Evolutionary conservation across 2,797 vertebrate species (phyloP).

Genomic region (Erethizon dorsatum): DNA sequence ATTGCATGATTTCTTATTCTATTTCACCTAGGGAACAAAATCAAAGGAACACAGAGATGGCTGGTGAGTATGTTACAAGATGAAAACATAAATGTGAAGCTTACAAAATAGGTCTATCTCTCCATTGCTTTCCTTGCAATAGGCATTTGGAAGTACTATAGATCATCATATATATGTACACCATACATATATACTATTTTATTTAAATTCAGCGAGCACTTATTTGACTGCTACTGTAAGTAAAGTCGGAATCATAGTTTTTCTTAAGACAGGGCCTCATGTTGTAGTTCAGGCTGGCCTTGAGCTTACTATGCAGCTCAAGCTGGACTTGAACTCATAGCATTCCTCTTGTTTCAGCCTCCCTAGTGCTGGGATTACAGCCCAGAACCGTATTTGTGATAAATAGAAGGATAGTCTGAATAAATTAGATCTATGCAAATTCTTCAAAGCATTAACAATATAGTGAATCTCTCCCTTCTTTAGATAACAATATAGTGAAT

Average conservation of each 20-base stretch:
- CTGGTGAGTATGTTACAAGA: neutral
- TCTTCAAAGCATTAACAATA: neutral
- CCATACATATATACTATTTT: neutral
- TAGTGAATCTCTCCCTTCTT: neutral
- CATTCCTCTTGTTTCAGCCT: neutral
- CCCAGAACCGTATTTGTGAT: neutral
- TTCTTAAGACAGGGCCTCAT: neutral
- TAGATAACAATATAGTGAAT: neutral
- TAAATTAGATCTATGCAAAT: constrained; percentile 19
- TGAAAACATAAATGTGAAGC: neutral
- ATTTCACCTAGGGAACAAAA: neutral
- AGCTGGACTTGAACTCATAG: neutral
- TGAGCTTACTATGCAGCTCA: neutral
- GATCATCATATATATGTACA: neutral
- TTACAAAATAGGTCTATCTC: neutral
- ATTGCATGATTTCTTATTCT: neutral
- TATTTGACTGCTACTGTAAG: neutral
- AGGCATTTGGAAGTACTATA: neutral
- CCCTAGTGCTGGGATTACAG: neutral
- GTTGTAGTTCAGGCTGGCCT: neutral
- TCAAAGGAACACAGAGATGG: neutral
- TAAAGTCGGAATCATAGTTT: neutral
- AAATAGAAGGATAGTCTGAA: neutral
- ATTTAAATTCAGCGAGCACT: constrained; percentile 20
- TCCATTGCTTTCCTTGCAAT: neutral